Conservation (phyloP, 2,888 invertebrate genomes). For the Eurytoma californica region DNA sequence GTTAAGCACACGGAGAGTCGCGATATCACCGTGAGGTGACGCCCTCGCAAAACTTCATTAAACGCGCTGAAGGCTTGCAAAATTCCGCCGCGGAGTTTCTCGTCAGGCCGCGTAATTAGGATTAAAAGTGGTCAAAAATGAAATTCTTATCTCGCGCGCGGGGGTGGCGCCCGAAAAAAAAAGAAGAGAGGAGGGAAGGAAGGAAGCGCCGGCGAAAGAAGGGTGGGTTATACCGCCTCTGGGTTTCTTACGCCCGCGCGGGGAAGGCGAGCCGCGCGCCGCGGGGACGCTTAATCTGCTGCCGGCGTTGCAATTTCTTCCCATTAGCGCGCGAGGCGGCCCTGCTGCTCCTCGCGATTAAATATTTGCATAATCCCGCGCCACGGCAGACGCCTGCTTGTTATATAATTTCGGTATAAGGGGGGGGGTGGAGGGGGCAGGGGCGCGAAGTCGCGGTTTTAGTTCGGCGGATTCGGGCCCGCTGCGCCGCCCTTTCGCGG, state of each 20-base stretch:
- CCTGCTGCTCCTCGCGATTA: constrained; percentile 66
- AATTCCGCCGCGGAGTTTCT: background rate
- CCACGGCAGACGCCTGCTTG: constrained; percentile 56
- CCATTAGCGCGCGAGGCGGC: constrained; percentile 66
- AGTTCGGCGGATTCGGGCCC: constrained; percentile 26
- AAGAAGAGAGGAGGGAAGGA: constrained; percentile 18
- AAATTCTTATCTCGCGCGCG: constrained; percentile 69
- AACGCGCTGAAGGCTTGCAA: constrained; percentile 45
- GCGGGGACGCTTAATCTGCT: constrained; percentile 71
- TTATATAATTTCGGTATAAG: constrained; percentile 58
- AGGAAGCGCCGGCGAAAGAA: background rate
- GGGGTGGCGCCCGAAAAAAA: constrained; percentile 11
- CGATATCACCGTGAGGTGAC: background rate
- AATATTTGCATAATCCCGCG: constrained; percentile 73
- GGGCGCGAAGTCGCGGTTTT: constrained; percentile 26
- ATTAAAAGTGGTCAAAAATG: constrained; percentile 72
- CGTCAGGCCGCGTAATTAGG: constrained; percentile 62
- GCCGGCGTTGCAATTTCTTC: constrained; percentile 74
- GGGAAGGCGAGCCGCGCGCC: constrained; percentile 42
- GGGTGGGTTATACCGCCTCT: background rate
- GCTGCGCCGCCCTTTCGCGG: constrained; percentile 1
- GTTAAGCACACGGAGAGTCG: background rate
- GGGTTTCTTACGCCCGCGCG: background rate
- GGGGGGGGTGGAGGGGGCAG: background rate
- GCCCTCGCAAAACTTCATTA: constrained; percentile 36